phyloP scores from a whole-genome alignment of 2,113 vertebrate genomes.

The Coregonus clupeaformis region DNA sequence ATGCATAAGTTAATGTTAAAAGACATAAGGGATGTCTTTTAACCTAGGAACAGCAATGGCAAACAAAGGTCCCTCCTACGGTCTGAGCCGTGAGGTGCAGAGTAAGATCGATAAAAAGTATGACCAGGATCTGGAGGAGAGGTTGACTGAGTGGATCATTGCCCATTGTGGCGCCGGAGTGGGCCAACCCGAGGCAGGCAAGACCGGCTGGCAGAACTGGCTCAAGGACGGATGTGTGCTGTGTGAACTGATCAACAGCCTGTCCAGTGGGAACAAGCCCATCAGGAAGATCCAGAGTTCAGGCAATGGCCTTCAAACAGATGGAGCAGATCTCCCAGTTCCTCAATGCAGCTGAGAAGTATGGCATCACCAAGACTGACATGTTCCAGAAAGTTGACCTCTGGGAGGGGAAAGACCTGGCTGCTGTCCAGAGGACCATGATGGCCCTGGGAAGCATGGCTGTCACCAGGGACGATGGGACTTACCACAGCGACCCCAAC shows the following conservation, averaged over 20 bases:
- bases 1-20: no score
- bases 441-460: conserved; percentile 91
- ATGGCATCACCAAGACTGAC: conserved; percentile 87
- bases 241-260: conserved; percentile 88
- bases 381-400: conserved; percentile 97
- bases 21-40: no score
- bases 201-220: conserved; percentile 90
- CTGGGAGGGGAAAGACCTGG: conserved; percentile 92
- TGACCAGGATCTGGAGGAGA: conserved; percentile 88
- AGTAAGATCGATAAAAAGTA: conserved; percentile 97
- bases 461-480: conserved; percentile 87
- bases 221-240: conserved; percentile 93
- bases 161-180: conserved; percentile 78
- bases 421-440: conserved; percentile 91
- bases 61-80: conserved; percentile 68
- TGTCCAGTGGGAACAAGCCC: conserved; percentile 76
- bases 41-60: conserved; percentile 67
- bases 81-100: conserved; percentile 81
- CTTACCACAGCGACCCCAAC: conserved; percentile 86
- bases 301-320: conserved; percentile 92
- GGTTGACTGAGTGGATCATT: conserved; percentile 87
- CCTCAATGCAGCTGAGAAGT: conserved; percentile 85
- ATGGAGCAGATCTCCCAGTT: conserved; percentile 96
- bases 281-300: conserved; percentile 80
- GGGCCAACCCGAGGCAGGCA: conserved; percentile 77